phyloP scores from a whole-genome alignment of 2,888 invertebrate genomes.

The Cheilosia variabilis region DNA sequence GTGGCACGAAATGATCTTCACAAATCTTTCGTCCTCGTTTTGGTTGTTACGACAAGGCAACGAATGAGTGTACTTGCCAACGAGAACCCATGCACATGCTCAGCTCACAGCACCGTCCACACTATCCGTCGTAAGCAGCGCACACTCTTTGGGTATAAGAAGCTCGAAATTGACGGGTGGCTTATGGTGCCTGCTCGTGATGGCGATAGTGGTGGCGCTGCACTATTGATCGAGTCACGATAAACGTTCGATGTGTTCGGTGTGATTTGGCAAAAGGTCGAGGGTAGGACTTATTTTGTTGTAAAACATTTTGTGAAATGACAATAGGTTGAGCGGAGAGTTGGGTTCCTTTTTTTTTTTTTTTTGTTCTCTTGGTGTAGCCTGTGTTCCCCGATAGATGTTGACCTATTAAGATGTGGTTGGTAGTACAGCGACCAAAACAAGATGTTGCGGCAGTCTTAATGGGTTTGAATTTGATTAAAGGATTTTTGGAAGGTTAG shows the following conservation, averaged over 20 bases:
- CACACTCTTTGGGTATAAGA: conserved; percentile 53
- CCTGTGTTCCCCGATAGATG: conserved; percentile 3
- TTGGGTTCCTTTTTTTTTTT: conserved; percentile 12
- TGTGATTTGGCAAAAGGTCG: conserved; percentile 74
- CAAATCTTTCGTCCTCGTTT: conserved; percentile 72
- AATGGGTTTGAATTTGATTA: conserved; percentile 37
- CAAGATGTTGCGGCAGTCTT: conserved; percentile 37
- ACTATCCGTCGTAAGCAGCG: not conserved
- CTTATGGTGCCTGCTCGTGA: conserved; percentile 53
- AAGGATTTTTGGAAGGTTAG: not conserved
- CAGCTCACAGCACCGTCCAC: conserved; percentile 15
- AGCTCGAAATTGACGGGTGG: conserved; percentile 73
- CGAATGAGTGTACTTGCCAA: conserved; percentile 60
- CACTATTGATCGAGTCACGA: conserved; percentile 73
- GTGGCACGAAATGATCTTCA: conserved; percentile 74
- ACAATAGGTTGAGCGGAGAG: conserved; percentile 63
- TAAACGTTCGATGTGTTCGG: conserved; percentile 68
- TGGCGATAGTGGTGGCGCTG: conserved; percentile 68
- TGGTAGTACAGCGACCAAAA: conserved; percentile 17
- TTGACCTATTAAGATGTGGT: conserved; percentile 61
- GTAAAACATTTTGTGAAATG: conserved; percentile 75
- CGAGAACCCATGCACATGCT: conserved; percentile 34
- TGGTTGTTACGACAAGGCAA: conserved; percentile 64
- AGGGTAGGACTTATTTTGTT: conserved; percentile 69
- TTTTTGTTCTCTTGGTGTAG: not conserved